Base-by-base conservation (phyloP, 1,140 invertebrate genomes). In the Luehdorfia chinensis region DNA sequence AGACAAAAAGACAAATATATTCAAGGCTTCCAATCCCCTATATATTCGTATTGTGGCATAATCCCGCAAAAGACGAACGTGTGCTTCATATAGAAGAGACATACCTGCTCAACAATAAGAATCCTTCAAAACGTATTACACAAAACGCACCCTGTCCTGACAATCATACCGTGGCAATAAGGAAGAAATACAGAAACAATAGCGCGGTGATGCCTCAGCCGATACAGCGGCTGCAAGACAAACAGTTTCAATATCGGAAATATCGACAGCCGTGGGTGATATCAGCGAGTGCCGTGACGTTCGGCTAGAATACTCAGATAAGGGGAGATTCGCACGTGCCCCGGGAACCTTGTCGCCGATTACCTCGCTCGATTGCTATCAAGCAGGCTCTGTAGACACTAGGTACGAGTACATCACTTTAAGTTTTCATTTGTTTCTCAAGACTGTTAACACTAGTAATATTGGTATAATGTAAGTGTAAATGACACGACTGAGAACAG, bases 231-330 rank as follows among this genome's bases (percentile, higher is more conserved):
- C 62, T 61, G 30, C 33, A 63, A 73, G 62, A 68, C 62, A 71
- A 67, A 68, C 68, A 66, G 62, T 66, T 66, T 65, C 61, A 75
- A 77, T 77, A 77, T 75, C 63, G 50, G 51, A 55, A 63, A 59
- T 54, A 65, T 66, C 58, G 46, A 67, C 58, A 61, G 45, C 51
- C 44, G 43, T 55, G 55, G 57, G 55, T 48, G 55, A 56, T 63
- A 59, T 61, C 59, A 64, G 59, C 60, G 61, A 59, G 45, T 37
- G 50, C 49, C 48, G 62, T 64, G 60, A 58, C 43, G 36, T 21
- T 39, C 41, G 50, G 54, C 60, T 48, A 55, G 59, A 58, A 48
- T 47, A 49, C 46, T 52, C 47, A 58, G 57, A 66, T 66, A 64
- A 59, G 55, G 41, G 55, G 62, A 21, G 54, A 27, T 25, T 41